Evolutionary conservation across 2,888 invertebrate species (phyloP), one percentile per base, ranked within the genome.

Genomic region (Nymphalis urticae): DNA sequence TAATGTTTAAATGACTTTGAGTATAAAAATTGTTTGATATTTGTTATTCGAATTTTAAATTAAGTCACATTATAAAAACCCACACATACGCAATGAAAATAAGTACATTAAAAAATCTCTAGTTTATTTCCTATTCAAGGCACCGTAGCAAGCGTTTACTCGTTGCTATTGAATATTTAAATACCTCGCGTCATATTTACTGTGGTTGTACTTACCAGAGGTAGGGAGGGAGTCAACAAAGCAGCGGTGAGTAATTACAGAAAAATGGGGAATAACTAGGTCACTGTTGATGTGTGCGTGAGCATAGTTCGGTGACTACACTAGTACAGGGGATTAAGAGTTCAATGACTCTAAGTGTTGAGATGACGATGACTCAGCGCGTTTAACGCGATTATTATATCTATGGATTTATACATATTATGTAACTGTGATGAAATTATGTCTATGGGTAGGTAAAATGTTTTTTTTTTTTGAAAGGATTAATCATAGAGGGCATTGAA

Each of bases 251-350:
- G 89, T 91, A 90, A 91, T 90, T 91, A 89, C 89, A 86, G 89
- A 89, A 90, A 90, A 90, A 89, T 88, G 86, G 90, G 89, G 88
- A 78, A 86, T 83, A 90, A 82, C 86, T 91, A 75, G 90, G 90
- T 90, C 90, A 91, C 76, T 81, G 85, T 79, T 82, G 75, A 77
- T 79, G 84, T 85, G 85, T 86, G 85, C 76, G 82, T 78, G 61
- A 73, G 66, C 70, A 71, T 67, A 67, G 42, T 65, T 66, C 71
- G 70, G 66, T 70, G 72, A 67, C 63, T 64, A 50, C 68, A 70
- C 72, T 72, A 72, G 72, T 72, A 56, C 66, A 27, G 47, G 72
- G 73, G 68, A 69, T 73, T 73, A 67, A 68, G 73, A 69, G 74
- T 74, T 74, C 74, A 75, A 75, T 72, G 74, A 73, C 74, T 69